These are phyloP conservation scores for Pterostichus madidus DNA, from an alignment of 2,888 invertebrate species.

Conservation along the genomic window DNA sequence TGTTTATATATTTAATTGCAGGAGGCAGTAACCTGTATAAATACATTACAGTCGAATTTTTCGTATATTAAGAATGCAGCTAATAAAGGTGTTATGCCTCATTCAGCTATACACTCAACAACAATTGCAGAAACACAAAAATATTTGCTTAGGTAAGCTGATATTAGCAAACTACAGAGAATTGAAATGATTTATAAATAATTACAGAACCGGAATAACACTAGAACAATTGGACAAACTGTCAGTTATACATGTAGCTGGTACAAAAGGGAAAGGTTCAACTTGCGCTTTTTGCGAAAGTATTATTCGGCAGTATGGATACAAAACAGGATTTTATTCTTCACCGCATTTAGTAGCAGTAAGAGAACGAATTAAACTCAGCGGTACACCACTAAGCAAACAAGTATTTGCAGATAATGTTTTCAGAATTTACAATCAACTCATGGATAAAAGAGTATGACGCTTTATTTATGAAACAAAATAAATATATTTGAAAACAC, in stretches of 20 bases:
- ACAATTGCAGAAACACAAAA: constrained; percentile 78
- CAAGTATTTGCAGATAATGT: constrained; percentile 88
- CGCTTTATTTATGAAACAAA: too few species aligned
- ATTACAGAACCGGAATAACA: constrained; percentile 81
- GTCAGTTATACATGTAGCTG: constrained; percentile 95
- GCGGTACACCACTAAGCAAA: constrained; percentile 88
- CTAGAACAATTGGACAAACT: constrained; percentile 84
- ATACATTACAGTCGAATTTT: constrained; percentile 86
- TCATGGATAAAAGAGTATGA: constrained; percentile 79
- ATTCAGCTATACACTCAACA: constrained; percentile 70
- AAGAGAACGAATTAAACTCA: constrained; percentile 93
- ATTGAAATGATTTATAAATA: too few species aligned
- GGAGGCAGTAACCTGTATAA: constrained; percentile 85
- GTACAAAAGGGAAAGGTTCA: constrained; percentile 99
- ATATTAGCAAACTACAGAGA: not conserved
- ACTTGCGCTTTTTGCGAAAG: constrained; percentile 96
- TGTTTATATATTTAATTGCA: constrained; percentile 74
- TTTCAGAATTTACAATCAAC: constrained; percentile 86
- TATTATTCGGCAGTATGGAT: constrained; percentile 90
- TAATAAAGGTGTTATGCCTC: constrained; percentile 76
- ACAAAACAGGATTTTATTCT: constrained; percentile 95
- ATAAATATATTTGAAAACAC: too few species aligned
- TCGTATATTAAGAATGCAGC: constrained; percentile 79
- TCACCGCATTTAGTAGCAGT: constrained; percentile 97
- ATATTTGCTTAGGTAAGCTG: constrained; percentile 78